These are phyloP conservation scores for Coreius guichenoti DNA, from an alignment of 2,797 vertebrate species.

Conservation along the genomic window DNA sequence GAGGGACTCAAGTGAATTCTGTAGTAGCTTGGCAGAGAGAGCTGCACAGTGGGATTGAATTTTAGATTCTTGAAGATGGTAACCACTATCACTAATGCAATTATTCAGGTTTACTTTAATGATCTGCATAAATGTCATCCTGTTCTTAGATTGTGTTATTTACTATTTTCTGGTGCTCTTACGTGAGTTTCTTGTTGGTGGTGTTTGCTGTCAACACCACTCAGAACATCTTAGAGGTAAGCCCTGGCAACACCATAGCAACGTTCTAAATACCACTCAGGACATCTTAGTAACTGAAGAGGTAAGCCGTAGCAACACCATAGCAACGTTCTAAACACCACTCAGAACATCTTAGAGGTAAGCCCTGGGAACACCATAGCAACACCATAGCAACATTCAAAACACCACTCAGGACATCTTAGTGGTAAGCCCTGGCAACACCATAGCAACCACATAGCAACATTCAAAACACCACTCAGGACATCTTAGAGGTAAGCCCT, in stretches of 20 bases:
- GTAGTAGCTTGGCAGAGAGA: background rate
- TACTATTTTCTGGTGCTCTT: background rate
- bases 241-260: background rate
- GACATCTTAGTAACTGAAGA: background rate
- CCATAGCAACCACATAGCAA: background rate
- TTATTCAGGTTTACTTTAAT: background rate
- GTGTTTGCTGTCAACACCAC: background rate
- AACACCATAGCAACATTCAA: background rate
- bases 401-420: background rate
- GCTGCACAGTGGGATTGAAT: background rate
- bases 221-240: background rate
- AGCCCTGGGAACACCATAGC: background rate
- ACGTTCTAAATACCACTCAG: background rate
- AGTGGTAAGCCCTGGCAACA: background rate
- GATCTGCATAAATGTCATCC: background rate
- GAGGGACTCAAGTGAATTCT: conserved; percentile 24
- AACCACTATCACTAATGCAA: background rate
- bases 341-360: background rate
- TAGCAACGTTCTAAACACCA: background rate
- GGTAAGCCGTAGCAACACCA: background rate
- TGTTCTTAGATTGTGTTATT: background rate
- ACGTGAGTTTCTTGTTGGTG: background rate
- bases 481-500: background rate
- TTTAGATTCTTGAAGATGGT: background rate
- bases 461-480: background rate